These are phyloP conservation scores for Brachionichthys hirsutus DNA, from an alignment of 2,113 vertebrate species.

Conservation along the genomic window DNA sequence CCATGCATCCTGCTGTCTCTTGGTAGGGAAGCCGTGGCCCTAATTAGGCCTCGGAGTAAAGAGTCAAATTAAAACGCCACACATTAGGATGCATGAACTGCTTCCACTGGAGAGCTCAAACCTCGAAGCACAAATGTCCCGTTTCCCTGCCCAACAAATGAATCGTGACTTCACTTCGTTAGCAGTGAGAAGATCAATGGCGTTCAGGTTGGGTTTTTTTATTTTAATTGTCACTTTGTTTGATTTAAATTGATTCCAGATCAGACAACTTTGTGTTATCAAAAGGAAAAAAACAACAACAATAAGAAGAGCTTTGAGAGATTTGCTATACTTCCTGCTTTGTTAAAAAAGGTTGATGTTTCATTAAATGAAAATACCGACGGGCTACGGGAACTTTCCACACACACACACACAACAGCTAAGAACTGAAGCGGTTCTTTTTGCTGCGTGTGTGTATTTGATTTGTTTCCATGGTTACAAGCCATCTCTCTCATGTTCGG, in stretches of 20 bases:
- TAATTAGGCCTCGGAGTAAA: slow-evolving; percentile 72
- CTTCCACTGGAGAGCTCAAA: slow-evolving; percentile 33
- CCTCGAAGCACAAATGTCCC: slow-evolving; percentile 20
- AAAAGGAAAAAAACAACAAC: too few relatives aligned
- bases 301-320: too few relatives aligned
- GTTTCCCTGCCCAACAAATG: slow-evolving; percentile 36
- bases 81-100: slow-evolving; percentile 52
- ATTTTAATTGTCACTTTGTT: slow-evolving; percentile 19
- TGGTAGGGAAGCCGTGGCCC: slow-evolving; percentile 52
- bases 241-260: neutral
- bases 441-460: too few relatives aligned
- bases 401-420: too few relatives aligned
- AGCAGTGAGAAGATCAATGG: slow-evolving; percentile 10
- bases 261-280: neutral
- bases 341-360: too few relatives aligned
- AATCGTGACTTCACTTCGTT: slow-evolving; percentile 20
- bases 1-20: slow-evolving; percentile 56
- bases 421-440: too few relatives aligned
- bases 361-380: too few relatives aligned
- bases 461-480: too few relatives aligned
- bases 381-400: too few relatives aligned
- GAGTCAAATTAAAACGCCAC: slow-evolving; percentile 64
- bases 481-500: too few relatives aligned
- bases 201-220: neutral
- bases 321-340: too few relatives aligned